These are phyloP conservation scores for Tamandua tetradactyla DNA, from an alignment of 2,797 vertebrate species.

Conservation along the genomic window DNA sequence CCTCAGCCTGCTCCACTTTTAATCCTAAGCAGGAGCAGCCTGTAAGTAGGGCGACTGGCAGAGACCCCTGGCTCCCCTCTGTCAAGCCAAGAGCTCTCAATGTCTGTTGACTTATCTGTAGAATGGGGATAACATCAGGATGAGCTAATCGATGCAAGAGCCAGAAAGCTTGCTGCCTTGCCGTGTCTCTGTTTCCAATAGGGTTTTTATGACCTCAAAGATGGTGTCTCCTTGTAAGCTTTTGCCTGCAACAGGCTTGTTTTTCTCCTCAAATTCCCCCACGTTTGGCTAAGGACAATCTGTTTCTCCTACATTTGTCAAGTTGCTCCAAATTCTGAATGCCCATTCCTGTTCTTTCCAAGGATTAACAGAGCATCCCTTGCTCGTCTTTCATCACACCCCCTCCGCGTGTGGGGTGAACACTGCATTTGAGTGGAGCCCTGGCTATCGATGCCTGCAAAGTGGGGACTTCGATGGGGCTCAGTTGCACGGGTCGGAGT, in stretches of 20 bases:
- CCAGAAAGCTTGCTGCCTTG: conserved; percentile 36
- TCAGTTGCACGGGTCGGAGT: conserved; percentile 61
- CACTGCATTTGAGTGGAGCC: conserved; percentile 59
- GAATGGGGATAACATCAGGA: conserved; percentile 63
- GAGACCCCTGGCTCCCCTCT: not conserved
- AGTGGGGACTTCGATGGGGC: conserved; percentile 66
- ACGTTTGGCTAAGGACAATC: conserved; percentile 66
- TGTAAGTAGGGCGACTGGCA: not conserved
- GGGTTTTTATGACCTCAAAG: conserved; percentile 70
- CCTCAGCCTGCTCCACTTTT: not conserved
- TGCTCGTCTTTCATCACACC: conserved; percentile 39
- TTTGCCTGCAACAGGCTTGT: conserved; percentile 25
- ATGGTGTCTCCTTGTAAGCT: conserved; percentile 63
- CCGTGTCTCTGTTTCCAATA: conserved; percentile 62
- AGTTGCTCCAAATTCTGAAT: conserved; percentile 84
- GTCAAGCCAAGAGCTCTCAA: not conserved
- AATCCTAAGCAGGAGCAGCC: not conserved
- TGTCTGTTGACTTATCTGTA: conserved; percentile 46
- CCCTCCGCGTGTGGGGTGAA: conserved; percentile 3
- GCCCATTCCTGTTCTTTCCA: conserved; percentile 55
- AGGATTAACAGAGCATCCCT: conserved; percentile 49
- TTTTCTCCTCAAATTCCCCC: conserved; percentile 58
- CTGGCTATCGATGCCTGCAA: conserved; percentile 61
- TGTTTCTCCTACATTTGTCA: conserved; percentile 69
- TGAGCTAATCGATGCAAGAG: conserved; percentile 44